A percentile compares a stretch with the other conserved stretches of the same genome.
Evolutionary conservation across 1,140 invertebrate genomes (phyloP).

Genomic region (Caenorhabditis elegans): WBcel235 BX284605.5:11214001-11214500

Average conservation of each 20-base stretch:
- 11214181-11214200: slow-evolving; percentile 19
- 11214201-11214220: not conserved
- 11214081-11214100: not conserved
- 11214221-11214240: too few species aligned
- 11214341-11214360: not conserved
- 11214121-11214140: not conserved
- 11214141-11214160: not conserved
- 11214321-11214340: slow-evolving; percentile 12
- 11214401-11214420: slow-evolving; percentile 30
- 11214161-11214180: not conserved
- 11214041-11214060: not conserved
- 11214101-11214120: not conserved
- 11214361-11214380: slow-evolving; percentile 25
- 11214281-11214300: slow-evolving; percentile 23
- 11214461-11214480: slow-evolving; percentile 14
- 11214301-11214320: slow-evolving; percentile 29
- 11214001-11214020: too few species aligned
- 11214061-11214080: not conserved
- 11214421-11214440: not conserved
- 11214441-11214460: not conserved
- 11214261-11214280: slow-evolving; percentile 12
- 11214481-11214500: slow-evolving; percentile 18
- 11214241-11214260: not conserved
- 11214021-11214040: not conserved
- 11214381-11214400: slow-evolving; percentile 23